A percentile compares a stretch with the other conserved stretches of the same genome.
These are phyloP conservation scores for Drosophila recens DNA, from an alignment of 2,888 invertebrate species.

Conservation along the genomic window DNA sequence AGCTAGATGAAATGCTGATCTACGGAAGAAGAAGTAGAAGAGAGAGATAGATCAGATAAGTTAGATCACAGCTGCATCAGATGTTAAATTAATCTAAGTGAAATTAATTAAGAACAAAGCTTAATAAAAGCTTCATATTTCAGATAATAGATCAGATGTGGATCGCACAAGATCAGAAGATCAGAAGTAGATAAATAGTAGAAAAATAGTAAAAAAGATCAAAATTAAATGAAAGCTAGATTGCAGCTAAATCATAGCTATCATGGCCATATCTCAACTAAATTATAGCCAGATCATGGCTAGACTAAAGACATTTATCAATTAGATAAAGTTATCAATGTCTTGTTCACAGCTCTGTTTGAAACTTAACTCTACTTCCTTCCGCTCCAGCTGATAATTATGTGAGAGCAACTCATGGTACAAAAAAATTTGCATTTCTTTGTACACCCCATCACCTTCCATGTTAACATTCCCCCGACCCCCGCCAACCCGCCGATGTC, in stretches of 20 bases:
- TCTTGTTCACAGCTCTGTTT: conserved; percentile 21
- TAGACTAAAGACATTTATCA: conserved; percentile 1
- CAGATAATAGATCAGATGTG: too few relatives aligned
- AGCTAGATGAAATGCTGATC: too few relatives aligned
- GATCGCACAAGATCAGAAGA: too few relatives aligned
- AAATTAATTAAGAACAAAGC: too few relatives aligned
- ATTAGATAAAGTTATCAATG: conserved; percentile 17
- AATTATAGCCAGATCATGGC: conserved; percentile 2
- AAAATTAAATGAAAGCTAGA: background rate
- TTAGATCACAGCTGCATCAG: background rate
- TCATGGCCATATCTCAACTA: conserved; percentile 11
- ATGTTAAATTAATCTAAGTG: too few relatives aligned
- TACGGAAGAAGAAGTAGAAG: too few relatives aligned
- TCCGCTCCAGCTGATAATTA: conserved; percentile 50
- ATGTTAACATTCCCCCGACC: background rate
- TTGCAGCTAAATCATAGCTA: background rate
- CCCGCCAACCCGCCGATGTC: conserved; percentile 1
- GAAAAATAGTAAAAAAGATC: background rate
- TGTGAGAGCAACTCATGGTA: conserved; percentile 38
- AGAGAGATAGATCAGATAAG: too few relatives aligned
- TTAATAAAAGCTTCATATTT: too few relatives aligned
- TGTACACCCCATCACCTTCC: conserved; percentile 7
- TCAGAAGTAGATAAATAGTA: too few relatives aligned
- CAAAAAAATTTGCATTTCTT: conserved; percentile 65
- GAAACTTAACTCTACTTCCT: conserved; percentile 54